Evolutionary conservation across 2,888 invertebrate species (phyloP).

Genomic region (Mimachlamys varia): DNA sequence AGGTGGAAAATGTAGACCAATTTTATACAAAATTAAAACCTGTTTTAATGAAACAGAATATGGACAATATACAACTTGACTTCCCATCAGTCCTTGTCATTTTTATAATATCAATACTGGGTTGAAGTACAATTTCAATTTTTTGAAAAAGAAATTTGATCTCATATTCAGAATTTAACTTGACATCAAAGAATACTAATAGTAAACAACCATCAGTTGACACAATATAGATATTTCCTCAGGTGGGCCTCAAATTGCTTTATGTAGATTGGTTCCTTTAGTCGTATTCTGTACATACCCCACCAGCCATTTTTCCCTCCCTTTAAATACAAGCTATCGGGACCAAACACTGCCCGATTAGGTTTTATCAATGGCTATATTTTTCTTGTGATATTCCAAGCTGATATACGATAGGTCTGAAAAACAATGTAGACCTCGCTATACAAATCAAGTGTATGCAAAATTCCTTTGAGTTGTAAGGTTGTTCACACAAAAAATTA

Average conservation of each 20-base stretch:
- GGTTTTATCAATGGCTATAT: slow-evolving; percentile 27
- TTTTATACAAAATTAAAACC: background rate
- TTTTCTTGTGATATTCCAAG: slow-evolving; percentile 28
- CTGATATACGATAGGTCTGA: slow-evolving; percentile 8
- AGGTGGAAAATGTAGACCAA: background rate
- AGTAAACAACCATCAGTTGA: too few species aligned
- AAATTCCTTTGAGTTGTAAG: slow-evolving; percentile 36
- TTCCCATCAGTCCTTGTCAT: too few species aligned
- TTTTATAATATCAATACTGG: too few species aligned
- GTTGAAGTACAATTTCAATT: too few species aligned
- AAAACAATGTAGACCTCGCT: background rate
- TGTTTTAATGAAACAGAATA: background rate
- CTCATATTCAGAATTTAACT: too few species aligned
- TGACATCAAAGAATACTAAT: too few species aligned
- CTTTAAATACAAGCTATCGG: slow-evolving; percentile 21
- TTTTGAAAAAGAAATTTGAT: too few species aligned
- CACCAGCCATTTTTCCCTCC: background rate
- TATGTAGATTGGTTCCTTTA: background rate
- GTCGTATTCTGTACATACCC: background rate
- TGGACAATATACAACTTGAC: too few species aligned
- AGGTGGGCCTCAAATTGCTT: background rate
- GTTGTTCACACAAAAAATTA: slow-evolving; percentile 27
- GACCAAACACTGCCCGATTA: slow-evolving; percentile 29
- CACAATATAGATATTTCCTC: background rate
- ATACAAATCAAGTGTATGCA: background rate